Conservation (phyloP, 1,140 invertebrate genomes). For the Drosophila sproati region DNA sequence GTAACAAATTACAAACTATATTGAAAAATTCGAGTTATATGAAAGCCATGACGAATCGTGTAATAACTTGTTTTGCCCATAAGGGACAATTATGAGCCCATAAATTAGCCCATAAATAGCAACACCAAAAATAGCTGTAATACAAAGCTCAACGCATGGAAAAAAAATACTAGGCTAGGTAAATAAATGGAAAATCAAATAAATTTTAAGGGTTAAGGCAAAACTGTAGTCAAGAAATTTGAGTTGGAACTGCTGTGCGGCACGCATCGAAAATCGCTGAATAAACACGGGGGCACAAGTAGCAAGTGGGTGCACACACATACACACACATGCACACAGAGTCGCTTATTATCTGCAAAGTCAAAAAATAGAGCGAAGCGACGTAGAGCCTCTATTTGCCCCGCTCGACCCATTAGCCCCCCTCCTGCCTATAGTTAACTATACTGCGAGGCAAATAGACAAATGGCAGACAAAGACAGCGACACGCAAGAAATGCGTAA, state of each 20-base stretch:
- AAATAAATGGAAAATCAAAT: constrained; percentile 67
- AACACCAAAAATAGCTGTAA: constrained; percentile 51
- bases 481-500: constrained; percentile 82
- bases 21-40: not conserved
- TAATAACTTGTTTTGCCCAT: constrained; percentile 12
- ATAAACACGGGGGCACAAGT: constrained; percentile 66
- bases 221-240: constrained; percentile 65
- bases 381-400: constrained; percentile 3
- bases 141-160: constrained; percentile 18
- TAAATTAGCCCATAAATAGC: constrained; percentile 66
- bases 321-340: not conserved
- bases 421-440: constrained; percentile 61
- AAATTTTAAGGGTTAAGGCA: constrained; percentile 55
- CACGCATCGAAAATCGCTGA: constrained; percentile 67
- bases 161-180: constrained; percentile 31
- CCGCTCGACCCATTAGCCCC: constrained; percentile 37
- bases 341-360: constrained; percentile 55
- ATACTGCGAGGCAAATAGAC: constrained; percentile 40
- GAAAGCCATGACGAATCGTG: constrained; percentile 21
- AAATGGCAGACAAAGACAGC: constrained; percentile 27
- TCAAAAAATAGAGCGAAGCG: constrained; percentile 60
- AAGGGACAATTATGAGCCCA: constrained; percentile 52
- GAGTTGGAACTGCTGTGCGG: constrained; percentile 60
- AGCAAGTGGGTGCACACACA: constrained; percentile 27
- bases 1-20: no score